Evolutionary conservation across 2,113 vertebrate species (phyloP), one percentile per base, ranked within the genome.

Genomic region (Otocyon megalotis): DNA sequence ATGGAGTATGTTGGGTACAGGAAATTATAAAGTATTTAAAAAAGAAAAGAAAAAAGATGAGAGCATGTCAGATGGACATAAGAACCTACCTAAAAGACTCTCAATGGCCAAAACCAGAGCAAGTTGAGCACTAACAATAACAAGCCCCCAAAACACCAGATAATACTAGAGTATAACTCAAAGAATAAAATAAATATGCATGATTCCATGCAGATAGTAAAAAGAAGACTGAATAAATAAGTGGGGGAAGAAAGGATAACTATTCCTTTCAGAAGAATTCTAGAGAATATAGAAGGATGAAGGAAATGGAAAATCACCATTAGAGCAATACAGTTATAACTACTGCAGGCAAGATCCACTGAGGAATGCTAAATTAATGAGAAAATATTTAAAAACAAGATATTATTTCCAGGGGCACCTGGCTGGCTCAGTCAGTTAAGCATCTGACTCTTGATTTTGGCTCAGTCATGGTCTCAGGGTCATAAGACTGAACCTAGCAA

Each of bases 181-280:
- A 62, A 84, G 53, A 92, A 69, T 87, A 94, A 94, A 91, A 86
- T 58, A 62, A 82, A 82, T 69, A 82, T 17, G 9, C 32, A 86
- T 20, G n/a, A 94, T 53, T 80, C 56, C 56, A 95, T 4, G 74
- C 22, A 60, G 16, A 93, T 60, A 67, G 35, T 54, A 53, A 89
- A 80, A 82, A 74, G 54, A 32, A 24, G 50, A 69, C 9, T 32
- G 24, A 79, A 35, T 63, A 50, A 83, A 58, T 60, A 93, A 67
- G 58, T 28, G 17, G 6, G 53, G 53, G 58, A 22, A 65, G 43
- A 77, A 76, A 77, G 14, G 63, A 86, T 15, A 90, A 63, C 43
- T 90, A 4, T 88, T 93, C 22, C 35, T 74, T 69, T 89, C 63
- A 76, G 82, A 80, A 56, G n/a, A 96, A 77, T 82, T 84, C 28